Base-by-base conservation (phyloP, 2,888 invertebrate species). In the Gryllus longicercus region DNA sequence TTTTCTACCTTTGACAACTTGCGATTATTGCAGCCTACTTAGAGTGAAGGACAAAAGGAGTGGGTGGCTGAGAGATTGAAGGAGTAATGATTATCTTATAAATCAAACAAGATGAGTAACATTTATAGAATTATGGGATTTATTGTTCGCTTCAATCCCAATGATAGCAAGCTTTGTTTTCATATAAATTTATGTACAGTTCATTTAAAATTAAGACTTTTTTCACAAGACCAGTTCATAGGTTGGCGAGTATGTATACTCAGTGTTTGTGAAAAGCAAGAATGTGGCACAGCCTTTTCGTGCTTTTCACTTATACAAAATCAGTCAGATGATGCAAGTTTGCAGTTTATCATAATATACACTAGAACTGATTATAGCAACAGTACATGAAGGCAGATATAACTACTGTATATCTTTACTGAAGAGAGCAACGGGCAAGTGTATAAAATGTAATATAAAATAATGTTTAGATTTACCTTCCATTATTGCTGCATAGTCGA, bases 131-230 rank as follows among this genome's bases (percentile, higher is more conserved):
- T 63, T 63, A 63, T 18, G 63, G 63, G 63, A 63, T 63, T 63
- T 63, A 63, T 63, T 63, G 63, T 63, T 63, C 63, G 63, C n/a
- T 18, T 63, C 16, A 63, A 63, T 63, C 63, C 63, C 63, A 63
- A 63, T 14, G 63, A 63, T 63, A 63, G 63, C 63, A 63, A 63
- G 63, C 63, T 63, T 63, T 63, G 63, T 63, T 38, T 38, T 63
- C 63, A 63, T 63, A 63, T 63, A 63, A 63, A 63, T 63, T 14
- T 63, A 63, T 63, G 63, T 63, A 63, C 63, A 63, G 63, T 18
- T n/a, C 63, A 63, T 63, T 63, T 63, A 63, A 63, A 63, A 63
- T 63, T 63, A 63, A 63, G 63, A 63, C 63, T 63, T 63, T 38
- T 38, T 63, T 63, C 63, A 63, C 63, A 63, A 63, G 63, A 63